A percentile compares a stretch with the other conserved stretches of the same genome.
Evolutionary conservation across 2,888 invertebrate genomes (phyloP).

Genomic region (Eupeodes luniger): DNA sequence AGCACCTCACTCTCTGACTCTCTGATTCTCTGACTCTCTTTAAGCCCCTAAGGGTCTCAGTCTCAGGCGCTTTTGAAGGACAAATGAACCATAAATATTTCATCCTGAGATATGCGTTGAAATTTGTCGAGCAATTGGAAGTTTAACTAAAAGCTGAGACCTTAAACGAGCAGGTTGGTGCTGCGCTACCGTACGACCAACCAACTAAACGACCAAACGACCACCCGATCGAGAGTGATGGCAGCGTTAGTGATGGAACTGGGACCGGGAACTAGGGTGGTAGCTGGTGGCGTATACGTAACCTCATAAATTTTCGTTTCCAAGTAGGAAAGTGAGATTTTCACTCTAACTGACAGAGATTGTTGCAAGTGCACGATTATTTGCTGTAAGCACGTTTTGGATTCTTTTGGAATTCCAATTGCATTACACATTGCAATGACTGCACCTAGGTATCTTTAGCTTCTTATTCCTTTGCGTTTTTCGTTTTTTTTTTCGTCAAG

Average conservation of each 20-base stretch:
- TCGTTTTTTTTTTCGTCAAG: background rate
- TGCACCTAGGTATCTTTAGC: slow-evolving; percentile 48
- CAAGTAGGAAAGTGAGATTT: slow-evolving; percentile 62
- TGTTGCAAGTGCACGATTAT: slow-evolving; percentile 62
- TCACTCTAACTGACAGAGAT: slow-evolving; percentile 63
- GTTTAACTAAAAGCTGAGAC: slow-evolving; percentile 49
- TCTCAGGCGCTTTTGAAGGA: slow-evolving; percentile 51
- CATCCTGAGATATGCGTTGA: slow-evolving; percentile 66
- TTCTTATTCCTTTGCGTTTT: slow-evolving; percentile 12
- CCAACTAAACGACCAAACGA: too few relatives aligned
- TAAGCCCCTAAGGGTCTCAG: background rate
- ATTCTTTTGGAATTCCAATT: slow-evolving; percentile 49
- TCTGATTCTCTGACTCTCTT: too few relatives aligned
- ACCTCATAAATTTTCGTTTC: slow-evolving; percentile 44
- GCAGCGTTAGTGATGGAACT: too few relatives aligned
- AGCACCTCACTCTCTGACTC: background rate
- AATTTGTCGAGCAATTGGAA: slow-evolving; percentile 57
- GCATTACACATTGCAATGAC: slow-evolving; percentile 42
- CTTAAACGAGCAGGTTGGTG: background rate
- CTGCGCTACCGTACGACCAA: too few relatives aligned
- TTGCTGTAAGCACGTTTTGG: slow-evolving; percentile 54
- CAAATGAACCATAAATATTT: slow-evolving; percentile 62
- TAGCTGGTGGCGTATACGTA: slow-evolving; percentile 51
- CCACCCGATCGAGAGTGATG: too few relatives aligned
- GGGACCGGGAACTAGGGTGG: background rate